Evolutionary conservation across 30 jellyfish, hydroid and myxozoan genomes (phyloP).

Genomic region (Rhopilema esculentum): DNA sequence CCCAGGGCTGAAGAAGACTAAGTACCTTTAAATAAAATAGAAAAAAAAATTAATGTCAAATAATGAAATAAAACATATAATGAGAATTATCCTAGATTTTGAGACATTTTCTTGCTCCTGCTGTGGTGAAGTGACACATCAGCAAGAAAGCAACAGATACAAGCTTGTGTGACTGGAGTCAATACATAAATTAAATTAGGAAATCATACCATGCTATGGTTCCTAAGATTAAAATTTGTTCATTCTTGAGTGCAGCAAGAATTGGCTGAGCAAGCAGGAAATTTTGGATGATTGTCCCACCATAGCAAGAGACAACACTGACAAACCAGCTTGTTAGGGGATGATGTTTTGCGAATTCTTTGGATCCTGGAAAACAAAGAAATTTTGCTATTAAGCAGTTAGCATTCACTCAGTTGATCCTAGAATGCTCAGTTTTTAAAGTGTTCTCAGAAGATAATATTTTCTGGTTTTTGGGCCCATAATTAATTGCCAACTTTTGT

Average conservation of each 20-base stretch:
- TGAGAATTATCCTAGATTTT: no score
- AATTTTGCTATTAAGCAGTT: no score
- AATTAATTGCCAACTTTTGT: no score
- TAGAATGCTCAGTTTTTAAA: no score
- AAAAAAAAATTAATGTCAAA: no score
- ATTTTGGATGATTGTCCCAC: constrained; percentile 74
- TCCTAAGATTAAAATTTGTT: constrained; percentile 31
- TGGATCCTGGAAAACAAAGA: constrained; percentile 45
- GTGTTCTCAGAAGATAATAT: no score
- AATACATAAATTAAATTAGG: not conserved
- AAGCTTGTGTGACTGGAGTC: no score
- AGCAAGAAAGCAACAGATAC: no score
- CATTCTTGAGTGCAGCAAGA: constrained; percentile 52
- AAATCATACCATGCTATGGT: constrained; percentile 56
- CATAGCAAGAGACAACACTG: constrained; percentile 81
- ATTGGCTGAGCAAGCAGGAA: constrained; percentile 80
- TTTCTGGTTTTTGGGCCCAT: no score
- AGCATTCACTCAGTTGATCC: not conserved
- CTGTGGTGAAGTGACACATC: no score
- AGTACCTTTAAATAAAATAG: constrained; percentile 61
- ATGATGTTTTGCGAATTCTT: constrained; percentile 73
- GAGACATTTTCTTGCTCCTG: no score
- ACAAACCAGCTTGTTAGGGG: constrained; percentile 88
- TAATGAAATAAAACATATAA: no score
- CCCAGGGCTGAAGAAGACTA: constrained; percentile 80